Base-by-base conservation (phyloP, 2,888 invertebrate genomes). In the Campoplex nolae region DNA sequence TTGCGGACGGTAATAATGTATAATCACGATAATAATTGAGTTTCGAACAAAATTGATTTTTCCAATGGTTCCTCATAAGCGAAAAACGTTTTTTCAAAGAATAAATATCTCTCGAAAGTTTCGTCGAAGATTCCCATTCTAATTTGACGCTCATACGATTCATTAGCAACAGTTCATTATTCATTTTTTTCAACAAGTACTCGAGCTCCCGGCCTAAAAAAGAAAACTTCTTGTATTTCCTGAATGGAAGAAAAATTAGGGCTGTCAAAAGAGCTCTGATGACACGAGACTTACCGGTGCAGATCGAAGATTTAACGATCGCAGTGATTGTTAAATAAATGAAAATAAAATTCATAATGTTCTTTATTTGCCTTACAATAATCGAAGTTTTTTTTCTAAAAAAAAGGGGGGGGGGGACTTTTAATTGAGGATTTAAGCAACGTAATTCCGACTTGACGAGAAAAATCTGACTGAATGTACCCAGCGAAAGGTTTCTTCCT, bases 1-100 rank as follows among this genome's bases (percentile, higher is more conserved):
- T 94, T 71, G 91, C 91, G 88, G 96, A 74, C 45, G 71, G 65
- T n/a, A 74, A 79, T 35, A 16, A 1, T 23, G 23, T 23, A n/a
- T 35, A 48, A 23, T 58, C n/a, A 45, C 32, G 78, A 75, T 70
- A 38, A 56, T 86, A 16, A 56, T 68, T 48, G 35, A 90, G 77
- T 85, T 79, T 83, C 28, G 71, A 73, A 62, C 91, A 91, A 90
- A 90, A 86, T 8, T 77, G 51, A 38, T 88, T 89, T 74, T 74
- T 89, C 90, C 90, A 91, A 9, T 62, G 73, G 6, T 76, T 79
- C 54, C 84, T 84, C 7, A 85, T 73, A 45, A 74, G 42, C n/a
- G 88, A 79, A 42, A 91, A 76, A 48, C 83, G 56, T 58, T 45
- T 78, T 32, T 87, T 89, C 8, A 89, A 4, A 7, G 84, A 45